Base-by-base conservation (phyloP, 2,888 invertebrate species). In the Heliconius aoede region DNA sequence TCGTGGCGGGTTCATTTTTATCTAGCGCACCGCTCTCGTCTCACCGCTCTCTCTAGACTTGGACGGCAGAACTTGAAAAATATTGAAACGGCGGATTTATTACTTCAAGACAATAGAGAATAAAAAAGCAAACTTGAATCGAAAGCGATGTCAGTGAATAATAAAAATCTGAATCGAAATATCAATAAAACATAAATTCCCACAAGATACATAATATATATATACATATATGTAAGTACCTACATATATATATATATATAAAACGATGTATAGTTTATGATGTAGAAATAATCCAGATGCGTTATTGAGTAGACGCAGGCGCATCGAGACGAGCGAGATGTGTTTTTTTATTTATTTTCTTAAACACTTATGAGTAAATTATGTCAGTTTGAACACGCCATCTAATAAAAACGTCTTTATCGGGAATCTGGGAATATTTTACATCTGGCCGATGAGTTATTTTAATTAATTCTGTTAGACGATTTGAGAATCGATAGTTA, bases 361-460 rank as follows among this genome's bases (percentile, higher is more conserved):
- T 84, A 85, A 84, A 81, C 83, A 78, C 86, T 91, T 90, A 91
- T 91, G 89, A 88, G 90, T 87, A 88, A 88, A 87, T 88, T 83
- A 83, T 86, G 88, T 86, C 89, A 87, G 89, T 82, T 76, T 60
- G 78, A 78, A 79, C 78, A 76, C 76, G 78, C 73, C 72, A 64
- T 80, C 78, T 80, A 81, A 81, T 80, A 82, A 82, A 82, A 82
- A 81, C 81, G 81, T 81, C 81, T 80, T 76, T 80, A 81, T 80
- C 79, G 73, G 65, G 68, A 78, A 78, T 75, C 78, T 79, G 79
- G 78, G 74, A 76, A 79, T 81, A 77, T 81, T 76, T 80, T 75
- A 79, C 74, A 68, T 67, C 68, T 72, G 76, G 58, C 68, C 46
- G 68, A 79, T 79, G 73, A 73, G 65, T 77, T 77, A 72, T 79